These are phyloP conservation scores for Electrona antarctica DNA, from an alignment of 2,113 vertebrate species.

Conservation along the genomic window DNA sequence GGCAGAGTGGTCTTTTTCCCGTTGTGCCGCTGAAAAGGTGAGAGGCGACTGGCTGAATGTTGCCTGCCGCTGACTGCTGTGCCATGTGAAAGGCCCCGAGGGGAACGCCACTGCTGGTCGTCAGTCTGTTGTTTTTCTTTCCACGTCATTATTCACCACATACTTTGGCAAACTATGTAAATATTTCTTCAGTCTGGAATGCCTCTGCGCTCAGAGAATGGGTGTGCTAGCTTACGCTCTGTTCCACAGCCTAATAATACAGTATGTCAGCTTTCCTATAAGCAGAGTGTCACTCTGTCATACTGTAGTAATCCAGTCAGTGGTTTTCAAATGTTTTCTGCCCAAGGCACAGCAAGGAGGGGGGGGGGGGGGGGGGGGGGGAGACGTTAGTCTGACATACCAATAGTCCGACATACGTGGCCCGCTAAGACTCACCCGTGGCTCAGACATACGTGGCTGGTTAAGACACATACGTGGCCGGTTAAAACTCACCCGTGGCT, in stretches of 20 bases:
- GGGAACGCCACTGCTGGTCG: slow-evolving; percentile 7
- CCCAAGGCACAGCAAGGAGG: slow-evolving; percentile 23
- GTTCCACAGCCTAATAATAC: slow-evolving; percentile 22
- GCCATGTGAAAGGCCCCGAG: background rate
- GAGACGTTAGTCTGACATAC: no score
- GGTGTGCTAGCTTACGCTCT: slow-evolving; percentile 7
- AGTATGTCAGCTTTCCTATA: slow-evolving; percentile 30
- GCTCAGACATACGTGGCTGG: no score
- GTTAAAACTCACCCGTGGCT: no score
- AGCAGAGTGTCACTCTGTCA: slow-evolving; percentile 39
- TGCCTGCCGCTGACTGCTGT: background rate
- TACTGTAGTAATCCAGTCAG: background rate
- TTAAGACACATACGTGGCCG: no score
- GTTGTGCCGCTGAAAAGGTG: slow-evolving; percentile 11
- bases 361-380: no score
- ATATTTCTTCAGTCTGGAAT: slow-evolving; percentile 65
- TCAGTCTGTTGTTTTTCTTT: slow-evolving; percentile 51
- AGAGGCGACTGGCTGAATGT: background rate
- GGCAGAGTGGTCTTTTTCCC: background rate
- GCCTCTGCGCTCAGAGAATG: background rate
- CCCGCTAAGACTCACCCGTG: no score
- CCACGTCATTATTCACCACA: slow-evolving; percentile 31
- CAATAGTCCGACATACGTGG: no score
- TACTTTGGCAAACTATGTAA: slow-evolving; percentile 59
- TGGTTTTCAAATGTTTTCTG: slow-evolving; percentile 57